Conservation (phyloP, 2,888 invertebrate genomes). For the Tethea ocularis region DNA sequence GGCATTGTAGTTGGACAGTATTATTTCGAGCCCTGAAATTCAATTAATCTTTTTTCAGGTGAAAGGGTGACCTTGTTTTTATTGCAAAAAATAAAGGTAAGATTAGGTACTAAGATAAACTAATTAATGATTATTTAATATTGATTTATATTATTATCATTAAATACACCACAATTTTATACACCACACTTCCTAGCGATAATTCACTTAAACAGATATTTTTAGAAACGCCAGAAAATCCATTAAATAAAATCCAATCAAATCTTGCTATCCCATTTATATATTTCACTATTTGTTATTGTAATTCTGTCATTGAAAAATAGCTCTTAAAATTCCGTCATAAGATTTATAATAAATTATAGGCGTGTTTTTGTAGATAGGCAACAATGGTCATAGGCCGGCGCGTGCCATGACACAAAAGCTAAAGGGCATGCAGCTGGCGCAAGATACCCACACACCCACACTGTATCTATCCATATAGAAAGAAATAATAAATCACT, state of each 20-base stretch:
- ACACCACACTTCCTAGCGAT: no score
- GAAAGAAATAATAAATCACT: background rate
- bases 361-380: constrained; percentile 14
- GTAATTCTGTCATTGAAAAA: background rate
- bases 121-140: no score
- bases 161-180: no score
- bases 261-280: background rate
- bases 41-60: no score
- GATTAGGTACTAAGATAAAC: no score
- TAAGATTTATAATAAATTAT: constrained; percentile 13
- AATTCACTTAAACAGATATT: no score
- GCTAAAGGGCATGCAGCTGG: constrained; percentile 69
- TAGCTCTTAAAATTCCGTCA: constrained; percentile 6
- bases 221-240: background rate
- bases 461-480: constrained; percentile 10
- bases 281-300: background rate
- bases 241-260: background rate
- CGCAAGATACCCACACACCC: constrained; percentile 52
- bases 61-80: no score
- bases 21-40: no score
- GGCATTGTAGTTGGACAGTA: no score
- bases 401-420: constrained; percentile 76
- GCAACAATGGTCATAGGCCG: constrained; percentile 52
- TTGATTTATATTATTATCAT: no score
- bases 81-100: no score